Evolutionary conservation across 2,888 invertebrate genomes (phyloP), one percentile per base, ranked within the genome.

Genomic region (Peribatodes rhomboidaria): DNA sequence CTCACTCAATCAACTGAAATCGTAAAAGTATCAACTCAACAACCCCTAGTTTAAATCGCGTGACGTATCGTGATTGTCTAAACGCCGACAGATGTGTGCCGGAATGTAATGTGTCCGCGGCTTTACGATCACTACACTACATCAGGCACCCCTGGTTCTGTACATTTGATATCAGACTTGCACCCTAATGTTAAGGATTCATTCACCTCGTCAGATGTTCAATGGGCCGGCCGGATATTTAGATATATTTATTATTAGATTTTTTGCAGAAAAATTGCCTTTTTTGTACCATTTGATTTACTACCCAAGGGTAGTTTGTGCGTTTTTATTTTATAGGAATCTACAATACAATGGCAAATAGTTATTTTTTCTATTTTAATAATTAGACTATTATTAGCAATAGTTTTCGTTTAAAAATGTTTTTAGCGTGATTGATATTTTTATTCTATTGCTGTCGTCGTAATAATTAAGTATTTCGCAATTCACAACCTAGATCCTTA

Each of bases 21-120:
- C 2, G 14, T 16, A 39, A 14, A 77, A 84, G 81, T 84, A 87
- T 86, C 87, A 90, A 91, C 75, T 80, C 69, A 14, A 18, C 61
- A 0, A 20, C 7, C 60, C 70, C 33, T 14, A 50, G 55, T 73
- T 66, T 69, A 85, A 89, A 87, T 93, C 90, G 92, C 92, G 92
- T 93, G 92, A 85, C 90, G 87, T 91, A 92, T 92, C 91, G 92
- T 93, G 92, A 92, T 93, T 93, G 92, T 90, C 91, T 92, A 90
- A 90, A 88, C 89, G 83, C 87, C 89, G 91, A 92, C 92, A 93
- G 92, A 92, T 93, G 92, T 92, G 90, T 92, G 89, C 84, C 86
- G 92, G 92, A 90, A 93, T 93, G 90, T 92, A 91, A 90, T 87
- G 90, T 90, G 88, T 77, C 79, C 85, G 86, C 84, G 87, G 89